Percentiles rank a stretch among this genome's conserved stretches.
Conservation (phyloP, 1,140 invertebrate species). For the Maconellicoccus hirsutus region DNA sequence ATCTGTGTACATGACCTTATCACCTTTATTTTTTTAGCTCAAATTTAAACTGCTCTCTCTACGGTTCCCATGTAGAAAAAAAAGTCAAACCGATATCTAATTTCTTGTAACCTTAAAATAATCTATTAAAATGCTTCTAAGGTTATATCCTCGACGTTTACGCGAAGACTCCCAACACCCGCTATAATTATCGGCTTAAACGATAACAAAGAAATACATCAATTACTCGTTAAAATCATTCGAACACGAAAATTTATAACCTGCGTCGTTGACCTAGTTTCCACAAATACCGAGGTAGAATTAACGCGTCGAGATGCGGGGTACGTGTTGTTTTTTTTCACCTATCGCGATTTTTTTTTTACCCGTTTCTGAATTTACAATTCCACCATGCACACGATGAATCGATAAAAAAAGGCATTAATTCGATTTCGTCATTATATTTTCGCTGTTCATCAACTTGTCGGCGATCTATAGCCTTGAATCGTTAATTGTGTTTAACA, state of each 20-base stretch:
- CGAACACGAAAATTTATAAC: too few species aligned
- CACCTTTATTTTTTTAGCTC: not conserved
- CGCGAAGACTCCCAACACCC: too few species aligned
- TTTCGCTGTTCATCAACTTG: not conserved
- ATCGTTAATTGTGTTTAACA: not conserved
- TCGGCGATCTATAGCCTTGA: not conserved
- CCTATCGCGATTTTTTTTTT: too few species aligned
- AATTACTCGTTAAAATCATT: too few species aligned
- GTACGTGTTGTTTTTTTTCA: too few species aligned
- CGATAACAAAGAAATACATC: too few species aligned
- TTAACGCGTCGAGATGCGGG: too few species aligned
- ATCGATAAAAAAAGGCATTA: not conserved
- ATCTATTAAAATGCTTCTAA: not conserved
- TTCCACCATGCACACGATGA: not conserved
- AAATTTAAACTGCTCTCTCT: not conserved
- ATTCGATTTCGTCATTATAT: conserved; percentile 1
- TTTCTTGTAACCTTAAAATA: not conserved
- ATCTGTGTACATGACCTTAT: not conserved
- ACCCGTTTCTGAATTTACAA: too few species aligned
- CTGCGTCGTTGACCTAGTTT: too few species aligned
- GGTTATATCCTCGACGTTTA: too few species aligned
- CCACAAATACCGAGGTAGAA: too few species aligned
- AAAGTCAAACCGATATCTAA: not conserved
- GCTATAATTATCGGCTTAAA: too few species aligned
- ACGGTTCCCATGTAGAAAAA: not conserved